Evolutionary conservation across 2,113 vertebrate species (phyloP).

Genomic region (Desmodus rotundus): DNA sequence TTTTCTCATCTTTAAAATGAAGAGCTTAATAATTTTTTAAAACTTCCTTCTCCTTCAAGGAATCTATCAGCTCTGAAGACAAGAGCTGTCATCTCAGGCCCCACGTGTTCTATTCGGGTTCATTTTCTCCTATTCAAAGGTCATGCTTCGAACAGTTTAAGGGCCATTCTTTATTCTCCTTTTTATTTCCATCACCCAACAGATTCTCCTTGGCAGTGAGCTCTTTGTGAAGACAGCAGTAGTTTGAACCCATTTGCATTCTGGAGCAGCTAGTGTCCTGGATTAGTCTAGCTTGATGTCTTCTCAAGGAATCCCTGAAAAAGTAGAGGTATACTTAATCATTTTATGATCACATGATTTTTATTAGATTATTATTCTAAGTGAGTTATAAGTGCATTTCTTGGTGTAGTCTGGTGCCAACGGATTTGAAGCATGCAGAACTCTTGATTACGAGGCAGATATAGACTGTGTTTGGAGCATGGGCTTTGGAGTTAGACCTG

Average conservation of each 20-base stretch:
- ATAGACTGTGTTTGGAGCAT: not conserved
- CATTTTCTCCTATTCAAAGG: not conserved
- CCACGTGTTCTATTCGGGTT: not conserved
- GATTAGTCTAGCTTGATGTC: not conserved
- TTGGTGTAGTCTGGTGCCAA: not conserved
- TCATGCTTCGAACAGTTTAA: not conserved
- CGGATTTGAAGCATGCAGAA: not conserved
- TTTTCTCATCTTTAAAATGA: not conserved
- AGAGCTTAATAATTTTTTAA: not conserved
- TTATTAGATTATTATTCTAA: not conserved
- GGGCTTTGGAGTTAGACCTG: not conserved
- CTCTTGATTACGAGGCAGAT: not conserved
- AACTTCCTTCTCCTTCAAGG: not conserved
- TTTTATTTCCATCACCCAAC: not conserved
- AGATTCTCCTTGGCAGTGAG: not conserved
- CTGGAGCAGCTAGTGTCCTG: not conserved
- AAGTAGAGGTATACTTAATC: not conserved
- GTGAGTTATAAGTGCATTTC: not conserved
- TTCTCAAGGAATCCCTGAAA: not conserved
- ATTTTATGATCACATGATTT: not conserved
- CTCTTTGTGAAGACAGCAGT: not conserved
- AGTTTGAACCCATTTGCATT: not conserved
- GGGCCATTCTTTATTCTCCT: not conserved
- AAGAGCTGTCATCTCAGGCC: not conserved
- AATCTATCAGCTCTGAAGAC: not conserved